These are phyloP conservation scores for Trachemys scripta DNA, from an alignment of 2,113 vertebrate genomes.

Conservation along the genomic window DNA sequence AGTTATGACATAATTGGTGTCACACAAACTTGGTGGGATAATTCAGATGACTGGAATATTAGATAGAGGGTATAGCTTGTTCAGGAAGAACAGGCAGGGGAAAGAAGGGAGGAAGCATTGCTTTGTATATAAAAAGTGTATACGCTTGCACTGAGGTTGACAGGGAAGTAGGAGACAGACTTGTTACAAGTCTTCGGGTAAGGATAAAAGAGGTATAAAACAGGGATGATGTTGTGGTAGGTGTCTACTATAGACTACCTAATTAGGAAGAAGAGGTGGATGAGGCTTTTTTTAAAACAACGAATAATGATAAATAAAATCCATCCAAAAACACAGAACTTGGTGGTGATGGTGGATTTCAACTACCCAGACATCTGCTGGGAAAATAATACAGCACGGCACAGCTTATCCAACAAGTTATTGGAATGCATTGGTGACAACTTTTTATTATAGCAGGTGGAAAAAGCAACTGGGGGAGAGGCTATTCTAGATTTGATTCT, in stretches of 20 bases:
- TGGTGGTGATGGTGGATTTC: background rate
- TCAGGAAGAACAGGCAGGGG: too few species aligned
- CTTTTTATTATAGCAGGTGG: background rate
- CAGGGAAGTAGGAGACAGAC: background rate
- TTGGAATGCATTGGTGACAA: background rate
- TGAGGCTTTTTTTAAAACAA: background rate
- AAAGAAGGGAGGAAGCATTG: background rate
- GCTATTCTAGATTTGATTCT: background rate
- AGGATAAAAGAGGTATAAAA: background rate
- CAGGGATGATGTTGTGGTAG: background rate
- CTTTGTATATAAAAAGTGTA: background rate
- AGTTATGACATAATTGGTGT: background rate
- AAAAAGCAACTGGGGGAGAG: background rate
- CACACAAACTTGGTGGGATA: background rate
- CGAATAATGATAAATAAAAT: background rate
- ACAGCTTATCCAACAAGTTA: background rate
- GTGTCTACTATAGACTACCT: background rate
- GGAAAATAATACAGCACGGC: background rate
- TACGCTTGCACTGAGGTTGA: background rate
- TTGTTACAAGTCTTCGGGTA: background rate
- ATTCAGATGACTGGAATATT: background rate
- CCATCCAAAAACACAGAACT: background rate
- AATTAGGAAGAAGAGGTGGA: background rate
- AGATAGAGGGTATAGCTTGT: background rate
- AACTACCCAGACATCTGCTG: background rate